Evolutionary conservation across 1,140 invertebrate genomes (phyloP), one percentile per base, ranked within the genome.

Genomic region (Solenopsis fugax): DNA sequence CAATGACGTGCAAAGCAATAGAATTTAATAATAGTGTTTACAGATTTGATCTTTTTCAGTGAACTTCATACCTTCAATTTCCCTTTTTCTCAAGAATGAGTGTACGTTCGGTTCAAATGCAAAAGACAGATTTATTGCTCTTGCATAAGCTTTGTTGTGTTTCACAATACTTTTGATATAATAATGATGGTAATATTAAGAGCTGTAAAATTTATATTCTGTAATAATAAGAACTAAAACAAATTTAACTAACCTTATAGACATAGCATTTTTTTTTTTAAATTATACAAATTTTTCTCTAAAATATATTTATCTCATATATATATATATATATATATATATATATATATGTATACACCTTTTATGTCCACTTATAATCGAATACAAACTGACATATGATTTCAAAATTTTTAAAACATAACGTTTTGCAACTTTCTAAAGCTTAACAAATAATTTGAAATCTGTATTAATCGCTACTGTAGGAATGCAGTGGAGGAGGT

Each of bases 401-500:
- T 21, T 56, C 4, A 5, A 41, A 41, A 41, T 3, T 2, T 7
- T 41, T n/a, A n/a, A n/a, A n/a, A n/a, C n/a, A 41, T 7, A 41
- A 41, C 41, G 4, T 41, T 7, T 56, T n/a, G n/a, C 3, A 10
- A 18, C 0, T 10, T 60, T 64, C 13, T 64, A 37, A 34, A 34
- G 16, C 0, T 41, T 41, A 50, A 64, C 18, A 7, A 77, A 62
- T n/a, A 78, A 50, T 60, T 48, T 48, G 6, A 76, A 52, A 41
- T 29, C 29, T 52, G 1, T 73, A 52, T 54, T 45, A 50, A 50
- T 72, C 21, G 1, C 0, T 41, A 45, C 71, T 88, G 16, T 48
- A 95, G 94, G 92, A 94, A 84, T 89, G 29, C 41, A 60, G 6
- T 52, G 21, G 9, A 18, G 48, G 12, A 72, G 16, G 73, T n/a